Evolutionary conservation across 1,140 invertebrate genomes (phyloP).

Genomic region (Dreissena polymorpha): DNA sequence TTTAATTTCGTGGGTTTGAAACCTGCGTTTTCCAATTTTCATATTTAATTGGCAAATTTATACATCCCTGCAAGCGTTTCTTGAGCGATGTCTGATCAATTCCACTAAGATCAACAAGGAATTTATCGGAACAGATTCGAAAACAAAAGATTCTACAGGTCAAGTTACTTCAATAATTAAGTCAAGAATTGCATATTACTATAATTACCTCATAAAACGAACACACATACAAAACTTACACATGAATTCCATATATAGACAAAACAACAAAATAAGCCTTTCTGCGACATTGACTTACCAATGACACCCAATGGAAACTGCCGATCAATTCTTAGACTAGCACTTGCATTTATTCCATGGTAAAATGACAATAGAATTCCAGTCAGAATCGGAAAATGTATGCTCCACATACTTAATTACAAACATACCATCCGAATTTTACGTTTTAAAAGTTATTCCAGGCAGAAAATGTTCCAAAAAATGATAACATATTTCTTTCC

Average conservation of each 20-base stretch:
- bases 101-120: background rate
- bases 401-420: constrained; percentile 52
- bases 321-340: constrained; percentile 25
- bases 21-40: no score
- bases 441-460: background rate
- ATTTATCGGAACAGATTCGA: no score
- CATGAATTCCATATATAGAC: constrained; percentile 17
- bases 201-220: no score
- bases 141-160: no score
- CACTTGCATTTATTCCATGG: constrained; percentile 21
- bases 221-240: no score
- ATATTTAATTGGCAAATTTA: no score
- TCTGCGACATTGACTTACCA: constrained; percentile 50
- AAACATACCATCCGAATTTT: constrained; percentile 16
- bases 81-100: background rate
- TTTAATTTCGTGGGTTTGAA: no score
- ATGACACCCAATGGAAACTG: constrained; percentile 51
- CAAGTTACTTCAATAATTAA: no score
- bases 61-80: background rate
- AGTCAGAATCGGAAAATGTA: constrained; percentile 39
- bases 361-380: constrained; percentile 50
- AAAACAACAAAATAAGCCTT: constrained; percentile 42
- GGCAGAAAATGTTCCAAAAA: constrained; percentile 21
- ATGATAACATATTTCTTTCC: constrained; percentile 42
- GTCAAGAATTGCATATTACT: no score